Conservation (phyloP, 2,113 vertebrate species). For the Percina caprodes region DNA sequence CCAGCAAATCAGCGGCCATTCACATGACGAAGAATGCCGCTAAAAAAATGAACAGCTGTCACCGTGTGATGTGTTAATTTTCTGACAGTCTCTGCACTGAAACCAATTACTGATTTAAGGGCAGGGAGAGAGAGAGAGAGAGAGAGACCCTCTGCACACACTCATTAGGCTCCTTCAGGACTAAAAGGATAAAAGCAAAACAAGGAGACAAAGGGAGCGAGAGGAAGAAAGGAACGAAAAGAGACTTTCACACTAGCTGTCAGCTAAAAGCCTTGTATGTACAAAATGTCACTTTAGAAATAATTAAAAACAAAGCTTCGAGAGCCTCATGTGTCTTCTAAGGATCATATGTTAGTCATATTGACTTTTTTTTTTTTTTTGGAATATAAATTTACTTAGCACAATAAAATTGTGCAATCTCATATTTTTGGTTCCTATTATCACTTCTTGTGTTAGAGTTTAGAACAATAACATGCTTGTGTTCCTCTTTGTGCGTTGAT, state of each 20-base stretch:
- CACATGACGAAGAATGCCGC: constrained; percentile 93
- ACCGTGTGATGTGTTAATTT: constrained; percentile 99
- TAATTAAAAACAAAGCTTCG: constrained; percentile 61
- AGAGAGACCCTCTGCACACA: constrained; percentile 92
- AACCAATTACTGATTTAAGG: constrained; percentile 99
- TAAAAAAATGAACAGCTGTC: constrained; percentile 97
- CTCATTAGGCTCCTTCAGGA: constrained; percentile 99
- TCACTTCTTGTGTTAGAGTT: background rate
- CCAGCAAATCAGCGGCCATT: constrained; percentile 96
- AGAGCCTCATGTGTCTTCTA: background rate
- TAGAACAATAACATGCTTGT: constrained; percentile 1
- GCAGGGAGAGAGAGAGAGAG: constrained; percentile 92
- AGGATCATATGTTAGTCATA: constrained; percentile 29
- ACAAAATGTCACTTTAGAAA: constrained; percentile 67
- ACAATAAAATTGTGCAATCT: background rate
- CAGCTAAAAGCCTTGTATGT: constrained; percentile 57
- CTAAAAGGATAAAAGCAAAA: constrained; percentile 98
- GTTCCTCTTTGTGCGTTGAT: background rate
- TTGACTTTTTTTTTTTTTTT: constrained; percentile 25
- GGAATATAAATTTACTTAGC: constrained; percentile 14
- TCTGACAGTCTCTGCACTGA: constrained; percentile 97
- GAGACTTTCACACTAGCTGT: constrained; percentile 68
- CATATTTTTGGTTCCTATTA: constrained; percentile 1
- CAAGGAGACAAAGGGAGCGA: constrained; percentile 85
- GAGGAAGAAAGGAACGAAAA: constrained; percentile 65